A percentile compares a stretch with the other conserved stretches of the same genome.
These are phyloP conservation scores for Labroides dimidiatus DNA, from an alignment of 2,797 vertebrate genomes.

Conservation along the genomic window DNA sequence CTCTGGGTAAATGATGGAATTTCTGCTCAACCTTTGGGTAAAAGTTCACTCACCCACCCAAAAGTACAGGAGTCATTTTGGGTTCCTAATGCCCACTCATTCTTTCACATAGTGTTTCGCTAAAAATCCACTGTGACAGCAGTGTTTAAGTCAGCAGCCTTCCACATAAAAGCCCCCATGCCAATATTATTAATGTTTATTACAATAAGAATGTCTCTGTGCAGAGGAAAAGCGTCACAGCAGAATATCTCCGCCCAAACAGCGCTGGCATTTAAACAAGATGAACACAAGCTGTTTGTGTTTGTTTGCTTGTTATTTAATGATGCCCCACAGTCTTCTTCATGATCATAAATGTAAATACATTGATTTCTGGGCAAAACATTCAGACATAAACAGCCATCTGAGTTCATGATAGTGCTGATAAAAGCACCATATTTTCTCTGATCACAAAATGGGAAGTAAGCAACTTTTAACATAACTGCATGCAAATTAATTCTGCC, in stretches of 20 bases:
- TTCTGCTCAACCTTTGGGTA: no score
- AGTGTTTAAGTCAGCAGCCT: not conserved
- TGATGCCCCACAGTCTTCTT: conserved; percentile 34
- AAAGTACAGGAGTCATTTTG: no score
- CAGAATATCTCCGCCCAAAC: conserved; percentile 19
- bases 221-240: conserved; percentile 15
- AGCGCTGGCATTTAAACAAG: conserved; percentile 40
- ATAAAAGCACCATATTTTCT: conserved; percentile 1
- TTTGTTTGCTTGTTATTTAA: conserved; percentile 50
- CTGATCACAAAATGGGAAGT: not conserved
- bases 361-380: conserved; percentile 45
- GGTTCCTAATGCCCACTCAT: no score
- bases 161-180: not conserved
- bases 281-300: conserved; percentile 41
- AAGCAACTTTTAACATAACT: conserved; percentile 1
- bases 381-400: conserved; percentile 9
- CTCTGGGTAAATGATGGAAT: no score
- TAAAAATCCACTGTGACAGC: not conserved
- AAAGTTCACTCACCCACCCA: no score
- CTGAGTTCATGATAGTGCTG: not conserved
- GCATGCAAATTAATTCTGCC: not conserved
- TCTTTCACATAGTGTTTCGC: not conserved
- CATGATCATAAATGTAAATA: conserved; percentile 43
- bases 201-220: conserved; percentile 9
- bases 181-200: conserved; percentile 2